Conservation (phyloP, 2,113 vertebrate genomes). For the Hydrolagus affinis region DNA sequence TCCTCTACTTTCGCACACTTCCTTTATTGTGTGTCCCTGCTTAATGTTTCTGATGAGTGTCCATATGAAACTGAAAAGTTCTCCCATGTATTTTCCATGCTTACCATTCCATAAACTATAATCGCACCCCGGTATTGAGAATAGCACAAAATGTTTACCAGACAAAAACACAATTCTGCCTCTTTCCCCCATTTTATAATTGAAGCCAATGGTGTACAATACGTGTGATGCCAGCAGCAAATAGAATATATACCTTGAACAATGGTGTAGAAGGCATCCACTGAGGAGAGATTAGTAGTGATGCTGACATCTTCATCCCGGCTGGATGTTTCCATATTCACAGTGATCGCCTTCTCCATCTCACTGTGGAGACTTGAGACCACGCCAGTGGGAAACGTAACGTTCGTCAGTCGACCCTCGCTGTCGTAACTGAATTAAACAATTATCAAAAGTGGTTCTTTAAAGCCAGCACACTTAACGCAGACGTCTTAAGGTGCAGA, state of each 20-base stretch:
- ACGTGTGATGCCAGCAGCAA: not conserved
- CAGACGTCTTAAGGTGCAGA: not conserved
- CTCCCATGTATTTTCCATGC: no score
- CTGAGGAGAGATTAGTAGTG: conserved; percentile 81
- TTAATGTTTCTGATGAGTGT: no score
- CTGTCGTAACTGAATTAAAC: conserved; percentile 76
- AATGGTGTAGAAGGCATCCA: conserved; percentile 87
- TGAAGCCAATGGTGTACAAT: no score
- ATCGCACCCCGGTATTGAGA: no score
- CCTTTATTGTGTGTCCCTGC: no score
- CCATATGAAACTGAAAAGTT: no score
- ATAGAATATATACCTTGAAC: conserved; percentile 69
- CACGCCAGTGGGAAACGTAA: conserved; percentile 90
- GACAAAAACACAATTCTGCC: no score
- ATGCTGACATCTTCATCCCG: conserved; percentile 89
- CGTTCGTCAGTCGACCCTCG: conserved; percentile 88
- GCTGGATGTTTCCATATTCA: conserved; percentile 83
- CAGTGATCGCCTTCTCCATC: conserved; percentile 77
- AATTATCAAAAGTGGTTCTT: not conserved
- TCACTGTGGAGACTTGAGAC: conserved; percentile 86
- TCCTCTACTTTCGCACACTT: no score
- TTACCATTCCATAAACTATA: no score
- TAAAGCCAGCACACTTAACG: not conserved
- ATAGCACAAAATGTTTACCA: no score
- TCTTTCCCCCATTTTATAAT: no score